phyloP scores from a whole-genome alignment of 2,888 invertebrate species.

The Parochlus steinenii region DNA sequence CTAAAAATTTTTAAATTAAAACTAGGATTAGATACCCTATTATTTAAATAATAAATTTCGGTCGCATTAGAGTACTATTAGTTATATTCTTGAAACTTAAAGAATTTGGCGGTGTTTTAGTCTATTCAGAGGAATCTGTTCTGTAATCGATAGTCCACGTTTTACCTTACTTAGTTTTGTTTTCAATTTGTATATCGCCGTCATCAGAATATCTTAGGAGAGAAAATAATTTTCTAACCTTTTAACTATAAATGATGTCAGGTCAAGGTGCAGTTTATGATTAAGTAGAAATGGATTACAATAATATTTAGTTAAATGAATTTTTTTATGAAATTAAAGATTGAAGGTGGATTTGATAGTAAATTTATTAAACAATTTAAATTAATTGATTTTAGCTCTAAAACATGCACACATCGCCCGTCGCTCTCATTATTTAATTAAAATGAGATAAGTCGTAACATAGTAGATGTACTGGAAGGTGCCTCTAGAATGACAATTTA shows the following conservation, averaged over 20 bases:
- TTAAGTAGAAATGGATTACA: constrained; percentile 51
- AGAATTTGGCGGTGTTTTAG: constrained; percentile 53
- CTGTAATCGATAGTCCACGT: constrained; percentile 48
- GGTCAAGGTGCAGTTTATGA: constrained; percentile 54
- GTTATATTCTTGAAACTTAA: constrained; percentile 46
- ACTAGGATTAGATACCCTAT: constrained; percentile 56
- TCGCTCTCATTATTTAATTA: constrained; percentile 49
- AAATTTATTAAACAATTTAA: constrained; percentile 32
- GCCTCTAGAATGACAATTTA: constrained; percentile 47
- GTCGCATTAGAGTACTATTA: constrained; percentile 37
- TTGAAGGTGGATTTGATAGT: constrained; percentile 50
- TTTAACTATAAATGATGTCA: constrained; percentile 37
- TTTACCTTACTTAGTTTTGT: constrained; percentile 34
- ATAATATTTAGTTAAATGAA: constrained; percentile 33
- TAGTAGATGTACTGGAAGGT: constrained; percentile 63
- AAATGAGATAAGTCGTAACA: constrained; percentile 67
- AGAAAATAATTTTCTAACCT: constrained; percentile 33
- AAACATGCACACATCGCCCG: constrained; percentile 66
- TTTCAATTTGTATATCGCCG: constrained; percentile 30
- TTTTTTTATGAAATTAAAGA: constrained; percentile 33
- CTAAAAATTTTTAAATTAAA: constrained; percentile 30
- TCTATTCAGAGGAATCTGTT: constrained; percentile 53
- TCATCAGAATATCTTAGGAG: constrained; percentile 29
- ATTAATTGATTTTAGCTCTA: constrained; percentile 43
- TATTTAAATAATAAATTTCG: constrained; percentile 34